Conservation (phyloP, 1,140 invertebrate species). For the Amyelois transitella region DNA sequence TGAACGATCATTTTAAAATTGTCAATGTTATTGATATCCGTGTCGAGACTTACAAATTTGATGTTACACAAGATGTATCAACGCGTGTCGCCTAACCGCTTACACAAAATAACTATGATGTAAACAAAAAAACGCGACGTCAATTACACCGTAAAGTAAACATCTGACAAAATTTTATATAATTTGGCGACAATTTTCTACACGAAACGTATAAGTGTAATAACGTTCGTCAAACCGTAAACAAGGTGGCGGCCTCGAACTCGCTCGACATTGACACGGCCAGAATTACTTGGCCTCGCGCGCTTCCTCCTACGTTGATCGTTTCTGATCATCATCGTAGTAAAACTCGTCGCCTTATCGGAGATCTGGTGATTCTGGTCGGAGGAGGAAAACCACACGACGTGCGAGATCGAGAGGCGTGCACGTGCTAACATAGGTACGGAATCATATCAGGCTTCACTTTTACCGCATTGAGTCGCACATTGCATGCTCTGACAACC, state of each 20-base stretch:
- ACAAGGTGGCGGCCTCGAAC: constrained; percentile 43
- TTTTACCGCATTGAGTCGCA: too few relatives aligned
- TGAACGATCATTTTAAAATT: background rate
- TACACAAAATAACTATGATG: background rate
- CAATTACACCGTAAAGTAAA: constrained; percentile 6
- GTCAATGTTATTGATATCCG: too few relatives aligned
- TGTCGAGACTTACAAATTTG: too few relatives aligned
- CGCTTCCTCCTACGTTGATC: constrained; percentile 7
- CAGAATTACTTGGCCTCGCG: constrained; percentile 22
- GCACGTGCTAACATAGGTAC: background rate
- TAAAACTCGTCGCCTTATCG: constrained; percentile 12
- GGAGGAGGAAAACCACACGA: background rate
- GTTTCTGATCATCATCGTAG: background rate
- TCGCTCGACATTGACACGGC: constrained; percentile 29
- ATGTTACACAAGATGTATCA: too few relatives aligned
- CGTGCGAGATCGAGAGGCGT: constrained; percentile 14
- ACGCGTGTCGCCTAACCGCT: too few relatives aligned
- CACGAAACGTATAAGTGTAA: constrained; percentile 38
- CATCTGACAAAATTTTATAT: background rate
- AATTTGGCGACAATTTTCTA: constrained; percentile 42
- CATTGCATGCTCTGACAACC: too few relatives aligned
- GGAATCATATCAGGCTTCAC: constrained; percentile 32
- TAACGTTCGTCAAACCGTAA: constrained; percentile 40
- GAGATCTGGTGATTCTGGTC: background rate
- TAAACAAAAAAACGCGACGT: background rate